Base-by-base conservation (phyloP, 2,888 invertebrate genomes). In the Epinotia bilunana region DNA sequence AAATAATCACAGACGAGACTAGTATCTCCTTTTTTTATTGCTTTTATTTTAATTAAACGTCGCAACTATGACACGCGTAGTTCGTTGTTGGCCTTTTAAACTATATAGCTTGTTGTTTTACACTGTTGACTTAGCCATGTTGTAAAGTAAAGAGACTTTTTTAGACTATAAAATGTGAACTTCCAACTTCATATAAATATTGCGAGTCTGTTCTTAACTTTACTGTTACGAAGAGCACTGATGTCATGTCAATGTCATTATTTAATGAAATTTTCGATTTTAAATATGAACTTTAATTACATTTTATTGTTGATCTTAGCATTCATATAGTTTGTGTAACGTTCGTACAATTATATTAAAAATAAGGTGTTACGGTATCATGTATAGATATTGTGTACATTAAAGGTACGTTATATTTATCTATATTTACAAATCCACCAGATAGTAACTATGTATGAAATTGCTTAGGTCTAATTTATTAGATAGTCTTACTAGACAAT, bases 401-500 rank as follows among this genome's bases (percentile, higher is more conserved):
- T 74, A 13, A 67, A 60, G 60, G 71, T 75, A 72, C 64, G 67
- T 71, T 70, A 73, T 71, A 73, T 70, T 76, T 77, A 67, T 78
- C 74, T 76, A 69, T 77, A 74, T 77, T 76, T 74, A 76, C 68
- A 77, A 75, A 77, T 77, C 79, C 62, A 80, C 81, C 81, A 81
- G 80, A 82, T 77, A 80, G 78, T 74, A 81, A 78, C 77, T 71
- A 75, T 83, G 79, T 84, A 83, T 86, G 77, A 85, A 86, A 85
- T 88, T 87, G 86, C 85, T 86, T 90, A 87, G 86, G 81, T 86
- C 83, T 89, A 87, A 88, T 87, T 78, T 87, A 82, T 87, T 90
- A 90, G 86, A 88, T 90, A 90, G 89, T 86, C 84, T 87, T 88
- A 88, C 84, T 90, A 88, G 89, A 89, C 87, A 90, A 89, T 90